phyloP scores from a whole-genome alignment of 2,113 vertebrate species.

The Oryzias melastigma region DNA sequence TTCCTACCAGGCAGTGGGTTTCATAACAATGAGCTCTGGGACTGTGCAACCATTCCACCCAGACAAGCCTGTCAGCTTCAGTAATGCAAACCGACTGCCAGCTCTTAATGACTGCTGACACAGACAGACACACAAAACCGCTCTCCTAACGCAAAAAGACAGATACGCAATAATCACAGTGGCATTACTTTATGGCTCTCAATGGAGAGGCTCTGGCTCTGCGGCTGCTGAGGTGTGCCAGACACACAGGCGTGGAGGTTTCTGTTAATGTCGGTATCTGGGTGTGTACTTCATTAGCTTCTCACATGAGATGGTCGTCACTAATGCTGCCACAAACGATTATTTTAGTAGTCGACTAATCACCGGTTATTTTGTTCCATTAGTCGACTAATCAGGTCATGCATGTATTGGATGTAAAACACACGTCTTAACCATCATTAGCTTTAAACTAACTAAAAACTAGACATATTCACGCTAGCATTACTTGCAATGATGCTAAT shows the following conservation, averaged over 20 bases:
- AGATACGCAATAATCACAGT: slow-evolving; percentile 22
- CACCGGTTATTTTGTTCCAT: too few relatives aligned
- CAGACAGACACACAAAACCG: slow-evolving; percentile 10
- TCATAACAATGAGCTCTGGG: slow-evolving; percentile 49
- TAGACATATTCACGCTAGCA: too few relatives aligned
- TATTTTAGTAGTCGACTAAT: too few relatives aligned
- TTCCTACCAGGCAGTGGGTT: slow-evolving; percentile 14
- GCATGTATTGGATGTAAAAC: too few relatives aligned
- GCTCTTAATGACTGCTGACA: slow-evolving; percentile 57
- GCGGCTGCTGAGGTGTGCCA: slow-evolving; percentile 9
- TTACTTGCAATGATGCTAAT: too few relatives aligned
- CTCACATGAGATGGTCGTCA: neutral
- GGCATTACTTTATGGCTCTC: slow-evolving; percentile 10
- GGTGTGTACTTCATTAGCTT: slow-evolving; percentile 3
- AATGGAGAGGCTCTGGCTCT: neutral
- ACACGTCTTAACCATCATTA: too few relatives aligned
- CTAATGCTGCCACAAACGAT: too few relatives aligned
- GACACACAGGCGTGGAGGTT: neutral
- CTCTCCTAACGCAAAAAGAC: slow-evolving; percentile 11
- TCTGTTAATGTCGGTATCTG: slow-evolving; percentile 13
- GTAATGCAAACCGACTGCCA: slow-evolving; percentile 50
- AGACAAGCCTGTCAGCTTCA: slow-evolving; percentile 56
- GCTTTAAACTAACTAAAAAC: too few relatives aligned
- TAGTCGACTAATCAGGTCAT: too few relatives aligned
- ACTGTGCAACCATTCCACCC: slow-evolving; percentile 27